A percentile compares a stretch with the other conserved stretches of the same genome.
Conservation (phyloP, 2,113 vertebrate genomes). For the Heterotis niloticus region DNA sequence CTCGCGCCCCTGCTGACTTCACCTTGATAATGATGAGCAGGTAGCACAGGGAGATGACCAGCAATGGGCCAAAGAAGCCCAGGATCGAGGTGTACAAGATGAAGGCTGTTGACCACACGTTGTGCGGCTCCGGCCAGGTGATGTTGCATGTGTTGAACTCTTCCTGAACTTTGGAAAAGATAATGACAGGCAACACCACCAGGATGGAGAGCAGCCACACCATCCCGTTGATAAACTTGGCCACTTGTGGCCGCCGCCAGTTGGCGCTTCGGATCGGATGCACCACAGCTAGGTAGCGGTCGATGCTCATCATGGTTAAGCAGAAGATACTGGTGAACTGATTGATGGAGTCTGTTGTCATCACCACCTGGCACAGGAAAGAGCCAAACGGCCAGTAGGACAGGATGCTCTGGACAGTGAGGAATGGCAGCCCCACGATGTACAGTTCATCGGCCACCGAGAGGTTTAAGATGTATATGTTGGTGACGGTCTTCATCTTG, state of each 20-base stretch:
- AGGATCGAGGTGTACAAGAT: constrained; percentile 80
- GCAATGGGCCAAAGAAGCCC: constrained; percentile 79
- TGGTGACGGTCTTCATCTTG: constrained; percentile 90
- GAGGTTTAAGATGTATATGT: constrained; percentile 91
- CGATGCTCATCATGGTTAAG: constrained; percentile 88
- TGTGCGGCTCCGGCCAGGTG: constrained; percentile 76
- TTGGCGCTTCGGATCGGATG: constrained; percentile 78
- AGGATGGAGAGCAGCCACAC: constrained; percentile 80
- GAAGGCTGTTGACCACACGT: constrained; percentile 72
- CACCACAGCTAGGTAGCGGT: constrained; percentile 87
- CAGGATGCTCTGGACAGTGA: constrained; percentile 76
- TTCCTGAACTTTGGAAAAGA: constrained; percentile 77
- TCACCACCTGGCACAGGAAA: constrained; percentile 78
- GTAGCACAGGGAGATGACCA: constrained; percentile 86
- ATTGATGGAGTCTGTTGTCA: constrained; percentile 80
- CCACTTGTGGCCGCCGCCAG: constrained; percentile 77
- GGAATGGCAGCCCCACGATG: constrained; percentile 83
- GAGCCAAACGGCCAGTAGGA: constrained; percentile 86
- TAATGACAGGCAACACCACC: constrained; percentile 76
- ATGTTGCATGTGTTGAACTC: constrained; percentile 79
- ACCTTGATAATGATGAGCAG: constrained; percentile 83
- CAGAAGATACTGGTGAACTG: constrained; percentile 91
- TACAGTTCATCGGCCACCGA: constrained; percentile 84
- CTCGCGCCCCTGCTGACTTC: constrained; percentile 70
- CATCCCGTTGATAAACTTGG: constrained; percentile 69